Conservation (phyloP, 2,888 invertebrate species). For the Aphrophora alni region DNA sequence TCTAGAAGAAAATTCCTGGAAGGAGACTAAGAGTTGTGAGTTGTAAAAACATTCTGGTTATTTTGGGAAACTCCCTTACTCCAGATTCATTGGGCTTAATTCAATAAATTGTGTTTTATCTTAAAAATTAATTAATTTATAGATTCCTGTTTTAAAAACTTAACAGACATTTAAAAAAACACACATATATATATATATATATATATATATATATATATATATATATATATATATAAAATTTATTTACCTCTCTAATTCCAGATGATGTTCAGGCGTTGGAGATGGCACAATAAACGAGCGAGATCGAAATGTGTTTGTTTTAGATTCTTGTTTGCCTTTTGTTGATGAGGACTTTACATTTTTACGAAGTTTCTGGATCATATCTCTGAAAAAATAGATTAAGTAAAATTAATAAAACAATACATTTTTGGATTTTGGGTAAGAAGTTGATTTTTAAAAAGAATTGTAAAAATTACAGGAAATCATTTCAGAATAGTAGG, state of each 20-base stretch:
- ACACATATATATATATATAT: neutral
- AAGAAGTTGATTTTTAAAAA: no score
- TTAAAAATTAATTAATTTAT: no score
- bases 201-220: neutral
- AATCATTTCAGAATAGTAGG: no score
- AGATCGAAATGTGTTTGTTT: conserved; percentile 71
- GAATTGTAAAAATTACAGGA: no score
- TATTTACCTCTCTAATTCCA: conserved; percentile 60
- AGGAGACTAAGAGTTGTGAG: no score
- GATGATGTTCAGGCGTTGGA: conserved; percentile 67
- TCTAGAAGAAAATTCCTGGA: no score
- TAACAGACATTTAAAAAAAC: neutral
- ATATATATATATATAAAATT: neutral
- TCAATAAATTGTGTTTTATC: no score
- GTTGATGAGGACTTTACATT: conserved; percentile 80
- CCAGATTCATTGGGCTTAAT: no score
- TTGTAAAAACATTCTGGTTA: no score
- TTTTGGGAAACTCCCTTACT: no score
- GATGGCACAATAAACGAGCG: conserved; percentile 77
- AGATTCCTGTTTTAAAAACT: neutral
- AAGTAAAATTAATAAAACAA: neutral
- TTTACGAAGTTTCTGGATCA: conserved; percentile 87
- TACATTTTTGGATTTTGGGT: no score
- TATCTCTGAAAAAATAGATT: conserved; percentile 72
- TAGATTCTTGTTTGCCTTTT: conserved; percentile 59